A percentile compares a stretch with the other conserved stretches of the same genome.
These are phyloP conservation scores for Lagodon rhomboides DNA, from an alignment of 2,797 vertebrate species.

Conservation along the genomic window DNA sequence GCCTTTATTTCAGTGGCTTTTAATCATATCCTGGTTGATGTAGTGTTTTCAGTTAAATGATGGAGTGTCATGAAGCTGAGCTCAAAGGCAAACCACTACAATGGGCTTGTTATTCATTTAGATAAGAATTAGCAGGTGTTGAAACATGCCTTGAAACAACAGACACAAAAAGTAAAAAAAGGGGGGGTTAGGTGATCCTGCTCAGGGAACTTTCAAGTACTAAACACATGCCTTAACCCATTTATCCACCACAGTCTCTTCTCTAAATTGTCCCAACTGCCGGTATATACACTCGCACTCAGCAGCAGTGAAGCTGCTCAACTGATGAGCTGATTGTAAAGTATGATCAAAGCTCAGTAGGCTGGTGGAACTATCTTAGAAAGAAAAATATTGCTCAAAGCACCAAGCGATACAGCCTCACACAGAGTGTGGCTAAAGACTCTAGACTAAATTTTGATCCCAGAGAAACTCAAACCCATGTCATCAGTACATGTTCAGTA, in stretches of 20 bases:
- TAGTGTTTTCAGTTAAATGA: neutral
- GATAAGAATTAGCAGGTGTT: conserved; percentile 6
- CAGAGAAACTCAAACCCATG: neutral
- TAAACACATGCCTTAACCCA: neutral
- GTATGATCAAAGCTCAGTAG: too few relatives aligned
- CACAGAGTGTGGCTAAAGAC: too few relatives aligned
- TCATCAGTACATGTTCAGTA: neutral
- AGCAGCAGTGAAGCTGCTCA: too few relatives aligned
- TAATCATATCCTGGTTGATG: neutral
- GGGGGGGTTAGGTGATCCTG: neutral
- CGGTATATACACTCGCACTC: too few relatives aligned
- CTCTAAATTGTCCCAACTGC: too few relatives aligned
- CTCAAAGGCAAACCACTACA: conserved; percentile 8
- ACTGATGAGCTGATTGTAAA: too few relatives aligned
- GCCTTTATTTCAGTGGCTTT: conserved; percentile 5
- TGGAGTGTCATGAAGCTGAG: conserved; percentile 2
- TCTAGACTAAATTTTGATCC: too few relatives aligned
- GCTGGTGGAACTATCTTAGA: too few relatives aligned
- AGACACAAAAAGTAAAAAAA: neutral
- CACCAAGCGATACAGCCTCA: neutral
- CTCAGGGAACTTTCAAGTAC: neutral
- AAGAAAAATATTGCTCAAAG: too few relatives aligned
- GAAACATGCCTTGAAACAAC: neutral
- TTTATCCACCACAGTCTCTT: too few relatives aligned
- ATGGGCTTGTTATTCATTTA: neutral